Evolutionary conservation across 2,797 vertebrate species (phyloP), one percentile per base, ranked within the genome.

Genomic region (Lates japonicus): DNA sequence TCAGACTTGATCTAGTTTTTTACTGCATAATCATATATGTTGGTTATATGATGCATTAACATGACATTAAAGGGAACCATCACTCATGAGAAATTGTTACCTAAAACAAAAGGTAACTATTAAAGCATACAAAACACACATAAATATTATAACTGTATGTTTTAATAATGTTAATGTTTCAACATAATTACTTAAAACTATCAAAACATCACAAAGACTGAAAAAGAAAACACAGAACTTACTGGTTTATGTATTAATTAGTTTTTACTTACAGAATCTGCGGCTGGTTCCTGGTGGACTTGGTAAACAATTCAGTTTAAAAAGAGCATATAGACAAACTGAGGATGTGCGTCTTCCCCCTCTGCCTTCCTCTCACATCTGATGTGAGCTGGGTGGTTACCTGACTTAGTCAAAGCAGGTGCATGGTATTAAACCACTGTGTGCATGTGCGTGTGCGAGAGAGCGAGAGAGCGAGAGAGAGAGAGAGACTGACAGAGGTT

Each of bases 241-340:
- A 17, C 4, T 55, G 6, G 37, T 39, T 2, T 19, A 59, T 54
- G 8, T 22, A 51, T n/a, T 7, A 58, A 49, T 65, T 0, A 10
- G 17, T 42, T 25, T 9, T 44, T 84, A 91, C 88, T 91, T 64
- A 91, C 85, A 77, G 37, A 61, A 35, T 63, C 7, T 31, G 48
- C 0, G 11, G 66, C 58, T 65, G 49, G 60, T 68, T n/a, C 10
- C 8, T 7, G 25, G 31, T 17, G 16, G 69, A 78, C 17, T 22
- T 1, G 8, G 55, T 9, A 59, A 74, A 59, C 20, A 20, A 14
- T 13, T 16, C 2, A 54, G 59, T 37, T 70, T 14, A 22, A 60
- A 74, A 64, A n/a, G 25, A 70, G 10, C 39, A 60, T 41, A 16
- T 7, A 25, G 60, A 74, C 16, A 29, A 49, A 41, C 31, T 7